phyloP scores from a whole-genome alignment of 2,113 vertebrate species.

The Bungarus multicinctus region DNA sequence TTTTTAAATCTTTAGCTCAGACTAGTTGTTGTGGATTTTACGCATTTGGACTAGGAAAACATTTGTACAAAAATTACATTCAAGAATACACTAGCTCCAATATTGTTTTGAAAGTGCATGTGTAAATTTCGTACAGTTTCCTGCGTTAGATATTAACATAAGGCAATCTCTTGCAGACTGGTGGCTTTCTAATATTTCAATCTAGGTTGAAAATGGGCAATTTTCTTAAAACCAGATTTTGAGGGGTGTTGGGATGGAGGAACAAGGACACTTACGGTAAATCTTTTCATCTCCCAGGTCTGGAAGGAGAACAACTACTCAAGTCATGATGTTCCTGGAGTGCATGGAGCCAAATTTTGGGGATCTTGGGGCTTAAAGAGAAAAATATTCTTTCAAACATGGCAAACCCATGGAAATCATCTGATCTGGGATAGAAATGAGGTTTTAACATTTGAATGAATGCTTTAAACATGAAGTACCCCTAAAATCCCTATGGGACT shows the following conservation, averaged over 20 bases:
- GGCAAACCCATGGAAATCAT: neutral
- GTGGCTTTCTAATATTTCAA: neutral
- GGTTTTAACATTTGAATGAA: neutral
- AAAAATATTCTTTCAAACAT: neutral
- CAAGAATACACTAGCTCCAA: neutral
- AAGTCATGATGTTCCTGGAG: neutral
- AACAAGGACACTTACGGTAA: neutral
- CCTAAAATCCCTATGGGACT: neutral
- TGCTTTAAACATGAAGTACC: neutral
- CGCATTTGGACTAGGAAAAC: neutral
- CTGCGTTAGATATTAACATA: neutral
- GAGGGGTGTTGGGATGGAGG: neutral
- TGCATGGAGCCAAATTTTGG: neutral
- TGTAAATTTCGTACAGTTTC: neutral
- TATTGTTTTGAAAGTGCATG: neutral
- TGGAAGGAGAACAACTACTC: neutral
- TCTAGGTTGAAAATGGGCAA: neutral
- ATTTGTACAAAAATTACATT: neutral
- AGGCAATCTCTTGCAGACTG: neutral
- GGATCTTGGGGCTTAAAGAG: neutral
- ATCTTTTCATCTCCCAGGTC: neutral
- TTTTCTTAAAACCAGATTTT: neutral
- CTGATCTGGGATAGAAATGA: neutral
- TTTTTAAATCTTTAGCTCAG: neutral
- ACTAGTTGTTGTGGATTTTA: neutral